These are phyloP conservation scores for Coenonympha arcania DNA, from an alignment of 2,888 invertebrate species.

Conservation along the genomic window DNA sequence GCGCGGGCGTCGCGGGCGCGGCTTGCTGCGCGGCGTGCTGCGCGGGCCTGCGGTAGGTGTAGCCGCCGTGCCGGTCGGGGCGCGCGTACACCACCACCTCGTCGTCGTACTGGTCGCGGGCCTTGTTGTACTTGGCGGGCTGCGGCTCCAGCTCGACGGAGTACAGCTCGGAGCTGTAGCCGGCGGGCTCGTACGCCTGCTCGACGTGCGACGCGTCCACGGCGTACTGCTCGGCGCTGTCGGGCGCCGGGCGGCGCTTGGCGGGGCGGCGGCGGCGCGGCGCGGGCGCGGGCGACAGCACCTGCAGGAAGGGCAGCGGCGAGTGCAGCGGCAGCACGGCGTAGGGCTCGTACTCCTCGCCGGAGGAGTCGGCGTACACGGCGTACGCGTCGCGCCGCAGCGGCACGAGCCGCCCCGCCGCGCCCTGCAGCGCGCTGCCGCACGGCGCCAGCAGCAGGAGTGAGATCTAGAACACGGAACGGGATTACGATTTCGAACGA, in stretches of 20 bases:
- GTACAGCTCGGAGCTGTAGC: slow-evolving; percentile 25
- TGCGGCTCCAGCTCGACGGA: slow-evolving; percentile 31
- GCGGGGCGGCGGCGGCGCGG: neutral
- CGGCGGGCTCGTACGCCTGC: slow-evolving; percentile 29
- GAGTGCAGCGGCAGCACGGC: slow-evolving; percentile 51
- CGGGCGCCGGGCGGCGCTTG: slow-evolving; percentile 3
- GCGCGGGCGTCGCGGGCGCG: neutral
- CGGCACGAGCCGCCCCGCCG: slow-evolving; percentile 33
- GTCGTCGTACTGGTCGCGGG: slow-evolving; percentile 26
- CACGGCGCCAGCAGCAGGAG: slow-evolving; percentile 36
- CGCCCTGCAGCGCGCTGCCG: slow-evolving; percentile 30
- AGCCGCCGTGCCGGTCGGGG: slow-evolving; percentile 51
- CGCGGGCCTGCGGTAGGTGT: slow-evolving; percentile 46
- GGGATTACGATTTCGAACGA: no score
- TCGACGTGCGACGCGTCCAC: slow-evolving; percentile 16
- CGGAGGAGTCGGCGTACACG: slow-evolving; percentile 39
- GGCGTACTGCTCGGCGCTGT: slow-evolving; percentile 16
- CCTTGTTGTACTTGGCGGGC: slow-evolving; percentile 28
- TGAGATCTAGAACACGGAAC: slow-evolving; percentile 37
- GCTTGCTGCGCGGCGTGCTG: slow-evolving; percentile 18
- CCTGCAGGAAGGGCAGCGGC: slow-evolving; percentile 50
- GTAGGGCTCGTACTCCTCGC: slow-evolving; percentile 45
- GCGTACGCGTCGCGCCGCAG: slow-evolving; percentile 38
- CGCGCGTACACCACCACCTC: slow-evolving; percentile 53
- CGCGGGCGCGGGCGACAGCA: slow-evolving; percentile 37